These are phyloP conservation scores for Drosophila anomelani DNA, from an alignment of 2,888 invertebrate species.

Conservation along the genomic window DNA sequence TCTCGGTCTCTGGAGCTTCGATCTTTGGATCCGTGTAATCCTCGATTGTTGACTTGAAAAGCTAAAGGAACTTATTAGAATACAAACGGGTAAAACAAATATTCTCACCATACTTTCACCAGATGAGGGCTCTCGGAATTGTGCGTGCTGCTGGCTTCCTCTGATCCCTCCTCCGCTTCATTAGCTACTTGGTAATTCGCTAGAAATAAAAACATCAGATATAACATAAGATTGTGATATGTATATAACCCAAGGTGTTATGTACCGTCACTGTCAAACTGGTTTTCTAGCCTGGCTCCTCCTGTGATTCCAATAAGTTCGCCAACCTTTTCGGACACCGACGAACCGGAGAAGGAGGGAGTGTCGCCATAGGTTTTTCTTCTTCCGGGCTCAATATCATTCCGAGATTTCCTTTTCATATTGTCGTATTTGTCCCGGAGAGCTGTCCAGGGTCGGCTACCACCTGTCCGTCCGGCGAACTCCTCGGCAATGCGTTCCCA, in stretches of 20 bases:
- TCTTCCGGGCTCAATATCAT: neutral
- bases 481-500: constrained; percentile 20
- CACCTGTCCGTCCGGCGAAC: constrained; percentile 2
- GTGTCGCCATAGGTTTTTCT: neutral
- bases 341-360: neutral
- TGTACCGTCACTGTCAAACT: constrained; percentile 20
- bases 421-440: constrained; percentile 24
- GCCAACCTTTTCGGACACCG: neutral
- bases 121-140: neutral
- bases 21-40: constrained; percentile 3
- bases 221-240: too few species aligned
- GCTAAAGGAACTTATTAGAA: neutral
- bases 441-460: constrained; percentile 1
- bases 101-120: constrained; percentile 4
- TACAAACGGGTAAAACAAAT: neutral
- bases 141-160: constrained; percentile 1
- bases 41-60: constrained; percentile 1
- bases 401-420: constrained; percentile 13
- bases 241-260: neutral
- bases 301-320: neutral
- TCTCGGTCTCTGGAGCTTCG: neutral
- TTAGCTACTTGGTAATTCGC: constrained; percentile 7
- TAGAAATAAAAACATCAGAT: neutral
- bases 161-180: constrained; percentile 6
- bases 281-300: constrained; percentile 5